Percentiles rank a stretch among this genome's conserved stretches.
phyloP scores from a whole-genome alignment of 1,140 invertebrate species.

The Pogonomyrmex californicus region DNA sequence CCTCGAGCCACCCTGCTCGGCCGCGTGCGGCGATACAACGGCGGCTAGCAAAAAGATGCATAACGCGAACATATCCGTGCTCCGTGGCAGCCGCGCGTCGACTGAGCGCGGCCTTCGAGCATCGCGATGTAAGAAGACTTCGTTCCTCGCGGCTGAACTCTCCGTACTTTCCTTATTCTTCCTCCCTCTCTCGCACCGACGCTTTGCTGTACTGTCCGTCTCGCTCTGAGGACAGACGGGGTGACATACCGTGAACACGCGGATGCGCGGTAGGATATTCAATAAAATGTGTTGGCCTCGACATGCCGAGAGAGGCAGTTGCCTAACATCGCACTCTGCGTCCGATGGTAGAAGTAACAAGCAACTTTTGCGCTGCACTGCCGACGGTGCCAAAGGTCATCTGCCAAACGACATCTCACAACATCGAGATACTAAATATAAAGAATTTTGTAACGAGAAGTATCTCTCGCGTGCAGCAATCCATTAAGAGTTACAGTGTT shows the following conservation, averaged over 20 bases:
- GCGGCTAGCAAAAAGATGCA: conserved; percentile 55
- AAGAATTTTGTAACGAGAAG: not conserved
- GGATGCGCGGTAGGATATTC: conserved; percentile 5
- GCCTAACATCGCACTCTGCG: not conserved
- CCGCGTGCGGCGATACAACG: conserved; percentile 24
- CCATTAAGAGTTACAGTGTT: not conserved
- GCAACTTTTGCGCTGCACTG: not conserved
- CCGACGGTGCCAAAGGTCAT: not conserved
- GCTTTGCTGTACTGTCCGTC: not conserved
- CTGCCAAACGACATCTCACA: not conserved
- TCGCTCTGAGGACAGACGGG: not conserved
- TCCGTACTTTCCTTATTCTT: not conserved
- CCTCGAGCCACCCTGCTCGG: conserved; percentile 11
- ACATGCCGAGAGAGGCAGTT: not conserved
- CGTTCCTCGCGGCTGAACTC: not conserved
- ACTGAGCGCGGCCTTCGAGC: conserved; percentile 40
- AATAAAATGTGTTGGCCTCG: not conserved
- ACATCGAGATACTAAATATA: not conserved
- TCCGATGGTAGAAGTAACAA: not conserved
- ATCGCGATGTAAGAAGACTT: not conserved
- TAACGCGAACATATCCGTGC: conserved; percentile 51
- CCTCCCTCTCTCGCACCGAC: not conserved
- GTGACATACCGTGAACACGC: not conserved
- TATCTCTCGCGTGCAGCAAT: not conserved
- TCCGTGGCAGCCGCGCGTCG: conserved; percentile 37